phyloP scores from a whole-genome alignment of 1,140 invertebrate genomes.

The Hermatobates lingyangjiaoensis region DNA sequence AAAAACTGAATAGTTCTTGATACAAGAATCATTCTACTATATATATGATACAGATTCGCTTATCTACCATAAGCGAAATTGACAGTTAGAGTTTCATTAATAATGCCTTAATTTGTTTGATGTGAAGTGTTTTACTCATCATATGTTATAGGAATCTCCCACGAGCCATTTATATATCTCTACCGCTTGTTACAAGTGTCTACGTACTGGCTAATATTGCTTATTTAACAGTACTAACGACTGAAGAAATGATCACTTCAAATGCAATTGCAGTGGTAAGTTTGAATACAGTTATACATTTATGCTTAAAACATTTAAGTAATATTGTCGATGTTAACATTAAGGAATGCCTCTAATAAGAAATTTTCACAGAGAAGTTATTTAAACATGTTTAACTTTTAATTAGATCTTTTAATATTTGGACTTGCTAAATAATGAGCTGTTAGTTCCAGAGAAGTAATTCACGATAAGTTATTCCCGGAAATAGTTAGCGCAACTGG shows the following conservation, averaged over 20 bases:
- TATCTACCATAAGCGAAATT: too few species aligned
- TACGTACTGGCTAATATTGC: slow-evolving; percentile 87
- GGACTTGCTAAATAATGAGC: background rate
- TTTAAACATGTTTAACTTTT: slow-evolving; percentile 1
- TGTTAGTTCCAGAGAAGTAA: background rate
- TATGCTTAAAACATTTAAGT: background rate
- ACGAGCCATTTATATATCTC: slow-evolving; percentile 79
- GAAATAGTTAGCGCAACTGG: too few species aligned
- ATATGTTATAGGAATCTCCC: slow-evolving; percentile 60
- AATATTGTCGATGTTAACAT: background rate
- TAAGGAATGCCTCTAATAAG: background rate
- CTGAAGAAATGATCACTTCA: slow-evolving; percentile 58
- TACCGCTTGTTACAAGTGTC: slow-evolving; percentile 74
- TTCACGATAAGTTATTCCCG: background rate
- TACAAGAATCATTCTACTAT: too few species aligned
- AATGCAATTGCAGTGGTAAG: slow-evolving; percentile 87
- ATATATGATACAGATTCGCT: too few species aligned
- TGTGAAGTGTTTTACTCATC: background rate
- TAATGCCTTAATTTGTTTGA: slow-evolving; percentile 1
- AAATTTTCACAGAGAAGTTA: background rate
- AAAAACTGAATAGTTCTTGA: too few species aligned
- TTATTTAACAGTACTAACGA: slow-evolving; percentile 78
- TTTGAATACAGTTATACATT: slow-evolving; percentile 13
- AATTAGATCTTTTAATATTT: slow-evolving; percentile 3
- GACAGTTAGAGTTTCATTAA: too few species aligned